Conservation (phyloP, 2,113 vertebrate species). For the Lepus timidus region DNA sequence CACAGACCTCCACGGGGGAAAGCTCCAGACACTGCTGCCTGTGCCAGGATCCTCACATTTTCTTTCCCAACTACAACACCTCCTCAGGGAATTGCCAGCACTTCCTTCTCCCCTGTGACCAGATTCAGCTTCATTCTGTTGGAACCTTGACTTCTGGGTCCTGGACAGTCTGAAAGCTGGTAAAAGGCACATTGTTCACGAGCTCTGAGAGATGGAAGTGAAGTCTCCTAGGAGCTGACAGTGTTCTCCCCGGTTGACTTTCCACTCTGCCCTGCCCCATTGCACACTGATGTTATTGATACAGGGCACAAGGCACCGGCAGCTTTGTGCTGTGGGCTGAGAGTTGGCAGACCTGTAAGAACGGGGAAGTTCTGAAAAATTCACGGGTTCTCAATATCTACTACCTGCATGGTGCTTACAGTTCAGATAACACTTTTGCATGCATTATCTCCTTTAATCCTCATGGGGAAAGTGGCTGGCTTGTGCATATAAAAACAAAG, state of each 20-base stretch:
- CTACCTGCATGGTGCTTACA: rapidly evolving
- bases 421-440: neutral
- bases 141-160: neutral
- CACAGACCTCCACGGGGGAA: neutral
- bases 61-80: neutral
- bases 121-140: neutral
- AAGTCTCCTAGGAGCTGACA: neutral
- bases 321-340: neutral
- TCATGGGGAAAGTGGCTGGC: neutral
- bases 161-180: neutral
- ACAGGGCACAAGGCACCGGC: no score
- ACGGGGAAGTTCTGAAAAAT: neutral
- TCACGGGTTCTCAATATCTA: neutral
- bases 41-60: neutral
- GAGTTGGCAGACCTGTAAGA: neutral
- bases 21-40: neutral
- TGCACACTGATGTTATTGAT: neutral
- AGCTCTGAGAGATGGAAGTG: neutral
- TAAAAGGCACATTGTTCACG: neutral
- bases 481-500: neutral
- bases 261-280: neutral
- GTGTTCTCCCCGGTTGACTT: neutral
- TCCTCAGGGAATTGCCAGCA: neutral
- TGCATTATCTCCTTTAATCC: constrained; percentile 55
- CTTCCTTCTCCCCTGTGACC: neutral